Evolutionary conservation across 2,797 vertebrate genomes (phyloP).

Genomic region (Heliangelus exortis): DNA sequence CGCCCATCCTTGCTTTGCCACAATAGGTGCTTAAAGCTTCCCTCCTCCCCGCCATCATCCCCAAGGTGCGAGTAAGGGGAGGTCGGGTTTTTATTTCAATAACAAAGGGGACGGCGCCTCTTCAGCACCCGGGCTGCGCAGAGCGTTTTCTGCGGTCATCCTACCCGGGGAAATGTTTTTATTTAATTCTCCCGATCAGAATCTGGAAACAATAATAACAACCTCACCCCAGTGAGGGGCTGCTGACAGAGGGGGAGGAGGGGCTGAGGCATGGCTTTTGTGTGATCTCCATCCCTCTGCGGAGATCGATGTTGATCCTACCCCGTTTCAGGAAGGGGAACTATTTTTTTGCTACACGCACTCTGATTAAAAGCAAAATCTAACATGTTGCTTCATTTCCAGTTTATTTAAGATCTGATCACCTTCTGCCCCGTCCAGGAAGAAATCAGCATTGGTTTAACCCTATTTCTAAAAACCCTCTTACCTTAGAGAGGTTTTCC

Average conservation of each 20-base stretch:
- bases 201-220: fast-evolving
- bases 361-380: neutral
- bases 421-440: fast-evolving
- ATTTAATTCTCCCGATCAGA: neutral
- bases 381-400: neutral
- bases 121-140: neutral
- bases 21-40: neutral
- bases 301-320: fast-evolving
- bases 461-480: neutral
- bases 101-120: neutral
- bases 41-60: too few species aligned
- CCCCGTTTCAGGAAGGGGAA: fast-evolving
- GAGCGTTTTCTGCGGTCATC: neutral
- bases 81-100: neutral
- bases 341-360: fast-evolving
- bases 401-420: neutral
- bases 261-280: neutral
- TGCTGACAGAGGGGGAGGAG: neutral
- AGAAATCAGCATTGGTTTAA: neutral
- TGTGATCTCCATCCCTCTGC: neutral
- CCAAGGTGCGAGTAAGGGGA: fast-evolving
- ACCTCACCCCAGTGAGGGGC: fast-evolving
- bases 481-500: too few species aligned
- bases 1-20: too few species aligned
- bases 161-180: neutral